Evolutionary conservation across 2,888 invertebrate species (phyloP), one percentile per base, ranked within the genome.

Genomic region (Netelia virgata): DNA sequence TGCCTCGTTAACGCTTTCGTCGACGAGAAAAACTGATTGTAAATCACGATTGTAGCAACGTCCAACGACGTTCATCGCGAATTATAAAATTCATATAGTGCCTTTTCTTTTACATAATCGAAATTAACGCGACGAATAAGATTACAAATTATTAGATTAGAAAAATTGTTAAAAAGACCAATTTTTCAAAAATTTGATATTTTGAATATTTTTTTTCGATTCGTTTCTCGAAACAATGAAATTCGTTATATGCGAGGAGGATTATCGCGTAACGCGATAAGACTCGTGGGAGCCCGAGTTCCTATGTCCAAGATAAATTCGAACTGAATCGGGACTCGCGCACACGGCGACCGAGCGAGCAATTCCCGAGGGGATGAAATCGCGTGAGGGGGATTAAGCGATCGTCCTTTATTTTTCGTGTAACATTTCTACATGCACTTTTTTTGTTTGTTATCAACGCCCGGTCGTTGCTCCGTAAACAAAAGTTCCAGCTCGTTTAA

Each of bases 311-410:
- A 64, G 28, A 75, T 55, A 55, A 66, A 75, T 75, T 75, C 53
- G 20, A 28, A 66, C 53, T 20, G 55, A 75, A 75, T 66, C 41
- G 64, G 64, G 55, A 53, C 55, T 43, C 36, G 18, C 9, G 9
- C 16, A 53, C 16, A 53, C n/a, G 53, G 14, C 14, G 53, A 53
- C 41, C 20, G 75, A 16, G 53, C 41, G 41, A 75, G 64, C 41
- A 43, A 64, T 75, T 75, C 66, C 55, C 55, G 20, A n/a, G 36
- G 64, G 36, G 75, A 50, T 74, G 16, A 74, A 74, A 53, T 74
- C 74, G 64, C 63, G 18, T 9, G 64, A 64, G 64, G 36, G 50
- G 41, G 53, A 74, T 74, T 64, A 74, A 74, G 74, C 23, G 53
- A 74, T 53, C 64, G 63, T 41, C 23, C 1, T 53, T 74, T 63